These are phyloP conservation scores for Amiota minor DNA, from an alignment of 2,888 invertebrate species.

Conservation along the genomic window DNA sequence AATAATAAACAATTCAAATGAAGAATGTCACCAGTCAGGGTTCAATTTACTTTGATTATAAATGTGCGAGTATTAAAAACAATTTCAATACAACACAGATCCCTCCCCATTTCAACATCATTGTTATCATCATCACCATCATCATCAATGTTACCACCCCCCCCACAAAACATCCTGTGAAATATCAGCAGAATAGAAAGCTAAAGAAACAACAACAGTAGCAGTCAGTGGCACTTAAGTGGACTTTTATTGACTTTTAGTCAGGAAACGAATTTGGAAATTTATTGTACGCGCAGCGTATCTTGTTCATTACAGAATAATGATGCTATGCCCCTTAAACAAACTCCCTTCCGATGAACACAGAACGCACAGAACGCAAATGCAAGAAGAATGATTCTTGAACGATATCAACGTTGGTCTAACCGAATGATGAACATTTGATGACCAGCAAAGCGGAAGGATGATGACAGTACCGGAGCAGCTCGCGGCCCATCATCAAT, in stretches of 20 bases:
- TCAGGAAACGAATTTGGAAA: conserved; percentile 63
- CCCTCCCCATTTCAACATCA: not conserved
- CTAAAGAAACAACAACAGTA: conserved; percentile 36
- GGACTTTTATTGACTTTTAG: conserved; percentile 66
- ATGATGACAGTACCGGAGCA: conserved; percentile 17
- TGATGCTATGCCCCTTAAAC: not conserved
- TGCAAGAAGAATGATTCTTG: not conserved
- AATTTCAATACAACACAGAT: conserved; percentile 55
- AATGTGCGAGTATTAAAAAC: conserved; percentile 66
- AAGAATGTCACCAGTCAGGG: conserved; percentile 6
- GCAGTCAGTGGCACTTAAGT: conserved; percentile 55
- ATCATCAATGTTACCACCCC: conserved; percentile 22
- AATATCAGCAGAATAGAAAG: not conserved
- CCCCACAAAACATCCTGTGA: not conserved
- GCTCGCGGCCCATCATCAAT: conserved; percentile 61
- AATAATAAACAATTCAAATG: not conserved
- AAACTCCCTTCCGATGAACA: conserved; percentile 21
- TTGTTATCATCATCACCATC: conserved; percentile 34
- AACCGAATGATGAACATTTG: conserved; percentile 33
- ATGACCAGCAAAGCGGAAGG: conserved; percentile 31
- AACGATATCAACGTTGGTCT: not conserved
- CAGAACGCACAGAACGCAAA: conserved; percentile 24
- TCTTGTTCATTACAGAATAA: conserved; percentile 59
- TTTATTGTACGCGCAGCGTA: conserved; percentile 60
- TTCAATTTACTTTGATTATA: conserved; percentile 10